These are phyloP conservation scores for Amblyopsis hoosieri DNA, from an alignment of 2,797 vertebrate species.

Conservation along the genomic window DNA sequence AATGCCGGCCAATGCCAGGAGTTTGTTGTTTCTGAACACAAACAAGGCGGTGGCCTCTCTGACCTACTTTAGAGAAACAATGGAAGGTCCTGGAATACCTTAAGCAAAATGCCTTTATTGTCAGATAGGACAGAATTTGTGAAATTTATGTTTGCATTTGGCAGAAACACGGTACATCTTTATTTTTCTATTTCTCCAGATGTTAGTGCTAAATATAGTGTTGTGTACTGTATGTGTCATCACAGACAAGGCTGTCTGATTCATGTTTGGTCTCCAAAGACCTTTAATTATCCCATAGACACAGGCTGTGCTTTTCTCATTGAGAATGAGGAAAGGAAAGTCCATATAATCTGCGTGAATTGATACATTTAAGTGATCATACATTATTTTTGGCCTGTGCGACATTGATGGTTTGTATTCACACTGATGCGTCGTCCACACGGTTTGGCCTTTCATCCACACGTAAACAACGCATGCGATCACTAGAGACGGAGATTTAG, in stretches of 20 bases:
- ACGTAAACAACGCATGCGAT: too few species aligned
- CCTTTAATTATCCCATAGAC: conserved; percentile 30
- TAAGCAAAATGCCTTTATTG: not conserved
- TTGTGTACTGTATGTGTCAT: conserved; percentile 1
- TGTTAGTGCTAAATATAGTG: conserved; percentile 5
- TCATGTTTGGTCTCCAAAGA: conserved; percentile 36
- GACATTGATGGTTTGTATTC: too few species aligned
- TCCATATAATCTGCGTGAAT: not conserved
- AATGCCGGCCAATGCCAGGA: too few species aligned
- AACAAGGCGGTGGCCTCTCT: conserved; percentile 3
- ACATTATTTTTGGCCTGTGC: not conserved
- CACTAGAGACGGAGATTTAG: too few species aligned
- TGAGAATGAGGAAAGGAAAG: conserved; percentile 1
- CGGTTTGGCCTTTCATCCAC: too few species aligned
- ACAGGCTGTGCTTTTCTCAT: conserved; percentile 31
- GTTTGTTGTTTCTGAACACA: conserved; percentile 3
- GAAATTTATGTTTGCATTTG: too few species aligned
- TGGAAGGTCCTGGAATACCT: not conserved
- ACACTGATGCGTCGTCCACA: too few species aligned
- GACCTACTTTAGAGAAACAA: not conserved
- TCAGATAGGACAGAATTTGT: too few species aligned
- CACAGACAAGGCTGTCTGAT: conserved; percentile 20
- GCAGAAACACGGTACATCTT: too few species aligned
- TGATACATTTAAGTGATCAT: conserved; percentile 20
- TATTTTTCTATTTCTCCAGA: not conserved